These are phyloP conservation scores for Pseudococcus jackbeardsleyi DNA, from an alignment of 2,888 invertebrate species.

Conservation along the genomic window DNA sequence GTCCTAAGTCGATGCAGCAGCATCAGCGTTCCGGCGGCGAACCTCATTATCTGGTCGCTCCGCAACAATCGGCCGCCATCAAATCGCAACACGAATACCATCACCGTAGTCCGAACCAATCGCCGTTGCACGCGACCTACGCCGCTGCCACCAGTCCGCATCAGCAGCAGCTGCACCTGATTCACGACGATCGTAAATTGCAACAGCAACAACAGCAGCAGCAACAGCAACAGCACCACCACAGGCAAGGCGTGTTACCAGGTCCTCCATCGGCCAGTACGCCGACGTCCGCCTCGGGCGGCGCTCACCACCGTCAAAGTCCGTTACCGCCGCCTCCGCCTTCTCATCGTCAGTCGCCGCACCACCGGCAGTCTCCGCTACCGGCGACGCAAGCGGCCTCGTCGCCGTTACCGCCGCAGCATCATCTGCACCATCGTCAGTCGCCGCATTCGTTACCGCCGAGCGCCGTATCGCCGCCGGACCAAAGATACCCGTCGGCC, in stretches of 20 bases:
- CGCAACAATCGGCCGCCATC: conserved; percentile 68
- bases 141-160: conserved; percentile 68
- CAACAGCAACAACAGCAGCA: conserved; percentile 25
- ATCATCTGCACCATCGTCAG: conserved; percentile 68
- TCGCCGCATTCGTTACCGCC: conserved; percentile 67
- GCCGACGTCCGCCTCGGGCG: conserved; percentile 53
- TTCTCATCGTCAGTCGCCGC: conserved; percentile 61
- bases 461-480: conserved; percentile 66
- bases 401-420: conserved; percentile 66
- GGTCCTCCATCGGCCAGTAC: conserved; percentile 6
- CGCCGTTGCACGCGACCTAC: conserved; percentile 65
- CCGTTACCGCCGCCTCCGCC: conserved; percentile 29
- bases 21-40: conserved; percentile 64
- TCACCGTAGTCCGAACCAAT: conserved; percentile 63
- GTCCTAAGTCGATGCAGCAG: conserved; percentile 71
- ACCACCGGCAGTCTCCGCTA: conserved; percentile 69
- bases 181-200: too few relatives aligned
- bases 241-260: conserved; percentile 27
- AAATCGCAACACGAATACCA: conserved; percentile 56
- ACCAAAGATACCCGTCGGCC: conserved; percentile 65
- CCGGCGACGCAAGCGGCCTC: conserved; percentile 70
- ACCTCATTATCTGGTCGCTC: conserved; percentile 69
- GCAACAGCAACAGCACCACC: conserved; percentile 32
- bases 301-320: conserved; percentile 41
- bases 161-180: neutral